Evolutionary conservation across 2,797 vertebrate genomes (phyloP).

Genomic region (Cryptoblepharus egeriae): DNA sequence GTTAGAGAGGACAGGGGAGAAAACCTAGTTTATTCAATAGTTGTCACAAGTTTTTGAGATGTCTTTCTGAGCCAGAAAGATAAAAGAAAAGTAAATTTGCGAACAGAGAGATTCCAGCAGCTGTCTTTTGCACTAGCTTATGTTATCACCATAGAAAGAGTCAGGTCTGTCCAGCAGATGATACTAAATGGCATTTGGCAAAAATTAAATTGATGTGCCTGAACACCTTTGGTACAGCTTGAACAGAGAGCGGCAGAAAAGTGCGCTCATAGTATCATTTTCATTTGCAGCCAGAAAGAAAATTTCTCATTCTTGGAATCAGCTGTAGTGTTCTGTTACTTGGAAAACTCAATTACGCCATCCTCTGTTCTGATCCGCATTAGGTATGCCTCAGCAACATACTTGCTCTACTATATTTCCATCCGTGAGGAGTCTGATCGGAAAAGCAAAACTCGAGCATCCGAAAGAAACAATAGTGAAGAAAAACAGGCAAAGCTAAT

Average conservation of each 20-base stretch:
- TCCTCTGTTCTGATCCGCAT: conserved; percentile 55
- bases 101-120: neutral
- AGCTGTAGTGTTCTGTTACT: neutral
- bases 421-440: conserved; percentile 45
- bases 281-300: neutral
- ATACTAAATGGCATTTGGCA: conserved; percentile 16
- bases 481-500: conserved; percentile 63
- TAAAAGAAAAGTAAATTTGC: conserved; percentile 5
- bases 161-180: conserved; percentile 44
- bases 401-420: conserved; percentile 58
- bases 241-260: conserved; percentile 16
- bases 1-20: neutral
- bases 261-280: neutral
- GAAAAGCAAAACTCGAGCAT: conserved; percentile 62
- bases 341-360: conserved; percentile 58
- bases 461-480: conserved; percentile 70
- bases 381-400: conserved; percentile 65
- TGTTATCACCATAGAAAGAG: neutral
- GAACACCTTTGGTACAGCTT: conserved; percentile 19
- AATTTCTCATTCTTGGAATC: conserved; percentile 42
- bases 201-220: conserved; percentile 26
- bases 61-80: neutral
- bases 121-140: neutral
- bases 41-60: neutral
- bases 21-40: conserved; percentile 19